phyloP scores from a whole-genome alignment of 2,888 invertebrate genomes.

The Timema podura region DNA sequence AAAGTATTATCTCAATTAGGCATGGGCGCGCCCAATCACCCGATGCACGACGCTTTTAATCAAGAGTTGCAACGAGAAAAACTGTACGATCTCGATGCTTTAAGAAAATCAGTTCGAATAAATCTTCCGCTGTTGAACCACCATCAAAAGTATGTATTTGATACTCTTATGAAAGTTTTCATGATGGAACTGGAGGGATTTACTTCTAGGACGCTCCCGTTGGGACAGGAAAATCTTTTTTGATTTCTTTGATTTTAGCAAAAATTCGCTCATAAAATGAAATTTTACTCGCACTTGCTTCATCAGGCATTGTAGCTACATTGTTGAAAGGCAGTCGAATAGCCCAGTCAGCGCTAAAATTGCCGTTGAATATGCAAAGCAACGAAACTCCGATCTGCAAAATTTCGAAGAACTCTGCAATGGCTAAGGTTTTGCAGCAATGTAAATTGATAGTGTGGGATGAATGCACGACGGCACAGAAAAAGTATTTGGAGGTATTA shows the following conservation, averaged over 20 bases:
- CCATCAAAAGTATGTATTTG: background rate
- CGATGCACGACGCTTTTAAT: background rate
- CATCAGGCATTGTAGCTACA: background rate
- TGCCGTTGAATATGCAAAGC: conserved; percentile 2
- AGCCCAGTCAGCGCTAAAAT: background rate
- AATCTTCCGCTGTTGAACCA: background rate
- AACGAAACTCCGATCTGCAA: background rate
- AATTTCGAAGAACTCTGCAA: background rate
- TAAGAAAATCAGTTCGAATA: background rate
- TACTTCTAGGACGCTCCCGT: background rate
- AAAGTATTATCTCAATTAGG: background rate
- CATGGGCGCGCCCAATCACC: background rate
- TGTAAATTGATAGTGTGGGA: conserved; percentile 8
- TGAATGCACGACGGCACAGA: background rate
- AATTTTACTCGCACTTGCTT: background rate
- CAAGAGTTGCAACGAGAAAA: conserved; percentile 1
- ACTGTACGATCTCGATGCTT: background rate
- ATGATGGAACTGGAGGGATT: background rate
- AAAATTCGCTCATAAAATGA: background rate
- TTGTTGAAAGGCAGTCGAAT: conserved; percentile 7
- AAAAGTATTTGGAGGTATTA: conserved; percentile 1
- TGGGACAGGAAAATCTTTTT: background rate
- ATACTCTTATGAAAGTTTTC: background rate
- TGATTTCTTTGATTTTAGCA: background rate
- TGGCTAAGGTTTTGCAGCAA: background rate